These are phyloP conservation scores for Drosophila busckii DNA, from an alignment of 1,140 invertebrate species.

Conservation along the genomic window DNA sequence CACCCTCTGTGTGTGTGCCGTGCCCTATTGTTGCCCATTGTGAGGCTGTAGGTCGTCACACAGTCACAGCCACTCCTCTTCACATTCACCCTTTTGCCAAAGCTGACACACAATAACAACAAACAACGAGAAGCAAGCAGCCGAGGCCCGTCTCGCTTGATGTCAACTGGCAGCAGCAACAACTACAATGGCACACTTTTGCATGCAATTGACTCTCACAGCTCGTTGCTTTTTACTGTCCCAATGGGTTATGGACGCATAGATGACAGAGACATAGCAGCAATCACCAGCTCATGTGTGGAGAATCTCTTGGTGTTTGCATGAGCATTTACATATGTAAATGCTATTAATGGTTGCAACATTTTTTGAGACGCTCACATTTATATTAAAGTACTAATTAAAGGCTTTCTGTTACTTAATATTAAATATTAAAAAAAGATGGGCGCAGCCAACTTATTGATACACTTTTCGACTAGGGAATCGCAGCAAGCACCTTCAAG, in stretches of 20 bases:
- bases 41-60: constrained; percentile 53
- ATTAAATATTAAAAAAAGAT: too few species aligned
- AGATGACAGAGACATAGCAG: too few species aligned
- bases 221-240: constrained; percentile 73
- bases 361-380: too few species aligned
- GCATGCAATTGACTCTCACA: constrained; percentile 76
- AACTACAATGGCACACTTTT: constrained; percentile 72
- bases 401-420: too few species aligned
- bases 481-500: too few species aligned
- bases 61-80: constrained; percentile 28
- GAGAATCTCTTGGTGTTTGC: not conserved
- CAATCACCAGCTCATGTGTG: not conserved
- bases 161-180: constrained; percentile 10
- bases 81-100: constrained; percentile 11
- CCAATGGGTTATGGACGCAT: constrained; percentile 42
- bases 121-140: constrained; percentile 8
- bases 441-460: too few species aligned
- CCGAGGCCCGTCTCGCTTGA: not conserved
- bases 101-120: constrained; percentile 17
- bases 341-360: too few species aligned
- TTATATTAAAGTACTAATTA: too few species aligned
- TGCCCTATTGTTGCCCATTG: constrained; percentile 31
- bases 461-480: too few species aligned
- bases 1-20: constrained; percentile 46
- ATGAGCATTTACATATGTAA: too few species aligned